Evolutionary conservation across 2,888 invertebrate species (phyloP), one percentile per base, ranked within the genome.

Genomic region (Tipula helvola): DNA sequence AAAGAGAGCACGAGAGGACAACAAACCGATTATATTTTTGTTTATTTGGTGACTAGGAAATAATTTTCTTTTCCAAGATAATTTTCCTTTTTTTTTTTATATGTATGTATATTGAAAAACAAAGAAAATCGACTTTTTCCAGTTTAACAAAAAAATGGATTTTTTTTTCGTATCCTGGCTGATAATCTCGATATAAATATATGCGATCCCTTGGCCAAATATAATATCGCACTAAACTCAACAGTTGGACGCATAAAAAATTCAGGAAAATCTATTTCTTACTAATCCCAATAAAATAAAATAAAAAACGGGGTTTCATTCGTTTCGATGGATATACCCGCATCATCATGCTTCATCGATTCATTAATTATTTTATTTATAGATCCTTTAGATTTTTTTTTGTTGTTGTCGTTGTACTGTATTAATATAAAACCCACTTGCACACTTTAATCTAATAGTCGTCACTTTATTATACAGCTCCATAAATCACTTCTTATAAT

Each of bases 41-140:
- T 71, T 71, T 71, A 71, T 71, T 71, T 71, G 71, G 71, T 71
- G 71, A 71, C 71, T 71, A 71, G 71, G 71, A 71, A 71, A 71
- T 71, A 18, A 71, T 71, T 71, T 71, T 71, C 28, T 71, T 71
- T 71, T 71, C 5, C 71, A 71, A 71, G 71, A 71, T 71, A 71
- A 71, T 71, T 71, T 71, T 28, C 28, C 28, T 18, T 71, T 71
- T 71, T 57, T 57, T 71, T 71, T 71, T 71, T 71, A n/a, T 52
- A 39, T 44, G 44, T 44, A 44, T 12, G 44, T 44, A 44, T 71
- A 71, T 71, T 28, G 71, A 28, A 71, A 71, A 71, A 71, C 71
- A 71, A 71, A 71, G 71, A 71, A 71, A 71, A 71, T 71, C 71
- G 71, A 71, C 71, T 71, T 71, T 52, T 71, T 71, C 71, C 71